These are phyloP conservation scores for Microctonus hyperodae DNA, from an alignment of 2,888 invertebrate genomes.

Conservation along the genomic window DNA sequence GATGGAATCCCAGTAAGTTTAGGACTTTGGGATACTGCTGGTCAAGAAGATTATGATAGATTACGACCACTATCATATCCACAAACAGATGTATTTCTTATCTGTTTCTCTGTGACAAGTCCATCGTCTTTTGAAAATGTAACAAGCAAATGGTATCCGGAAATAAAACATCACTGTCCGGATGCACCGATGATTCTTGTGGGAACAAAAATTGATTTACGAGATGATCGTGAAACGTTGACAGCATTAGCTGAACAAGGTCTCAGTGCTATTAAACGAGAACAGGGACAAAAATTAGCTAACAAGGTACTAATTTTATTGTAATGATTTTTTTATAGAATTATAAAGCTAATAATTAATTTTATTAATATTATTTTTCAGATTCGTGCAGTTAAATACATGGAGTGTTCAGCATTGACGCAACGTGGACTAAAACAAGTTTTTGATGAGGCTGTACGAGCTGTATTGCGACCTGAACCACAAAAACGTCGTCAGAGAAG, in stretches of 20 bases:
- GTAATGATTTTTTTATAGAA: not conserved
- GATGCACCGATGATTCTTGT: conserved; percentile 99
- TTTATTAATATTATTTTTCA: conserved; percentile 37
- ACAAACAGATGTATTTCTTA: conserved; percentile 99
- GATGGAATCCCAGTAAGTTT: conserved; percentile 97
- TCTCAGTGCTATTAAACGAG: conserved; percentile 93
- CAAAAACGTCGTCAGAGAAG: conserved; percentile 93
- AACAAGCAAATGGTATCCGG: conserved; percentile 99
- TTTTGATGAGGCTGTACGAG: conserved; percentile 98
- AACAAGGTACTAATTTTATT: conserved; percentile 71
- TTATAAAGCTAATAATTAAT: not conserved
- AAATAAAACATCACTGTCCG: conserved; percentile 99
- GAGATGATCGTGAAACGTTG: conserved; percentile 96
- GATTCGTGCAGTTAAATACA: conserved; percentile 97
- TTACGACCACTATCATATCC: conserved; percentile 96
- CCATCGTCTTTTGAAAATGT: conserved; percentile 99
- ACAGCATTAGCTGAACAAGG: conserved; percentile 92
- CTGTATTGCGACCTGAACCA: conserved; percentile 96
- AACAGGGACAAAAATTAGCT: conserved; percentile 98
- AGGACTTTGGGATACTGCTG: conserved; percentile 98
- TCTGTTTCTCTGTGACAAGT: conserved; percentile 99
- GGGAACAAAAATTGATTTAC: conserved; percentile 98
- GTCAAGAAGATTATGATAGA: conserved; percentile 97
- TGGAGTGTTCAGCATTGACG: conserved; percentile 99
- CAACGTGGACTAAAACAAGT: conserved; percentile 98